Base-by-base conservation (phyloP, 1,140 invertebrate species). In the Pantala flavescens region DNA sequence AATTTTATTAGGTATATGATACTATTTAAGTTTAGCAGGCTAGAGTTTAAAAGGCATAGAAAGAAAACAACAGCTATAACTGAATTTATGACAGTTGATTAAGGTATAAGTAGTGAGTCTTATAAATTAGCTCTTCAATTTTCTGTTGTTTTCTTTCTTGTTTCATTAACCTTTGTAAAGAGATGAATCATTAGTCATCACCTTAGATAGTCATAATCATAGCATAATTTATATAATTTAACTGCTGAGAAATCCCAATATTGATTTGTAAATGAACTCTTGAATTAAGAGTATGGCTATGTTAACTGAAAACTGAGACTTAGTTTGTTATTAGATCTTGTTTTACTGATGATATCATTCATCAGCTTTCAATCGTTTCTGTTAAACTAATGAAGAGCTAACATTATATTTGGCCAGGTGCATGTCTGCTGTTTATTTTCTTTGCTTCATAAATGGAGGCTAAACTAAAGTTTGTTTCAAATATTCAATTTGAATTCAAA, bases 11-110 rank as follows among this genome's bases (percentile, higher is more conserved):
- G 71, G 24, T 72, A 72, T 24, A 63, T 24, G 24, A 72, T 72
- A 72, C 23, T 72, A 36, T 24, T 72, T 72, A 72, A 72, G 71
- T 72, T 72, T 72, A 72, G 71, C 71, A 72, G 71, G 71, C 71
- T 72, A 72, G 71, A 72, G 71, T 36, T 72, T 72, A 72, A 23
- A 72, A 24, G 71, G 42, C 71, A 36, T 28, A 72, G 71, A 72
- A 72, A 72, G 71, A 72, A 72, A 72, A 72, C 71, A 72, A 72
- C 71, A 72, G 71, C 71, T 28, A 24, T 63, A 72, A 72, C 71
- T 24, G 71, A 42, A 72, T 72, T 72, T 72, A 42, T 72, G 42
- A 72, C 23, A n/a, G 24, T n/a, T 72, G 24, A 28, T 72, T 72
- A 72, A 28, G 71, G 24, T 36, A 42, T 72, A 24, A 72, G 23